A percentile compares a stretch with the other conserved stretches of the same genome.
Evolutionary conservation across 2,888 invertebrate species (phyloP).

Genomic region (Pseudococcus jackbeardsleyi): DNA sequence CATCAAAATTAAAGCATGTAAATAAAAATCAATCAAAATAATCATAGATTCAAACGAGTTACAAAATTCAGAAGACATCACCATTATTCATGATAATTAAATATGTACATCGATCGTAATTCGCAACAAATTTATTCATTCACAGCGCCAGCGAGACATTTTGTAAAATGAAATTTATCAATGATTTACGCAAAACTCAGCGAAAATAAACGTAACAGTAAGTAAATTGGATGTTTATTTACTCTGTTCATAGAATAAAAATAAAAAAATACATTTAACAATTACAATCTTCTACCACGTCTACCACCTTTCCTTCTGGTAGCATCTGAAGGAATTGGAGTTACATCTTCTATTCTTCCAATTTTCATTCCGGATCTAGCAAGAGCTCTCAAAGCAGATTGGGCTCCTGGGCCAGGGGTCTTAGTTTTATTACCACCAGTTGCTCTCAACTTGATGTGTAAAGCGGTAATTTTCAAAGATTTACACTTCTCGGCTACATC

Average conservation of each 20-base stretch:
- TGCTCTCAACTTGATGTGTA: slow-evolving; percentile 98
- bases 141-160: background rate
- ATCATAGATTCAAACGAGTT: too few relatives aligned
- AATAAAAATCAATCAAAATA: too few relatives aligned
- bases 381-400: slow-evolving; percentile 96
- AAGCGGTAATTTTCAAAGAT: slow-evolving; percentile 94
- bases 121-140: background rate
- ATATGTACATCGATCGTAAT: too few relatives aligned
- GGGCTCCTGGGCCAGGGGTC: slow-evolving; percentile 98
- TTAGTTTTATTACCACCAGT: slow-evolving; percentile 99
- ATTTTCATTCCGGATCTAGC: slow-evolving; percentile 99
- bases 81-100: background rate
- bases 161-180: background rate
- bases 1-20: too few relatives aligned
- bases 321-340: slow-evolving; percentile 98
- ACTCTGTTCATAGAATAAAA: slow-evolving; percentile 19
- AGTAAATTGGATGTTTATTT: slow-evolving; percentile 45
- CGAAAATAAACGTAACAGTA: background rate
- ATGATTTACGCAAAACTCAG: background rate
- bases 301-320: slow-evolving; percentile 99
- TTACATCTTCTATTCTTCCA: slow-evolving; percentile 99
- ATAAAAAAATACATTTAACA: slow-evolving; percentile 62
- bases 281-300: slow-evolving; percentile 97
- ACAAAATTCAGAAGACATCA: too few relatives aligned
- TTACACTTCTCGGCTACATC: slow-evolving; percentile 99